Conservation (phyloP, 2,888 invertebrate genomes). For the Torymus tubicola region DNA sequence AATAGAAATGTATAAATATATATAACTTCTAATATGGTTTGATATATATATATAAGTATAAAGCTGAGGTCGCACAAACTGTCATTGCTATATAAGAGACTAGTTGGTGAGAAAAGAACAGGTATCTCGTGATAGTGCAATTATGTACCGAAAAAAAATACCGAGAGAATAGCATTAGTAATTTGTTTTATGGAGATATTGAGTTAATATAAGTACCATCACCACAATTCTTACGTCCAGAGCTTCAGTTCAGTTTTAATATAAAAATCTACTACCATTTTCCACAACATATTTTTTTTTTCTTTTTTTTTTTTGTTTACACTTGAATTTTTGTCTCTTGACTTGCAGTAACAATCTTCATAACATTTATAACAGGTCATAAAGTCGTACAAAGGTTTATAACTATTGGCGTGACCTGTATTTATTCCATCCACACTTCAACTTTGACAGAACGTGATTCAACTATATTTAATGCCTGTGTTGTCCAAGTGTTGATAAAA, state of each 20-base stretch:
- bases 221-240: slow-evolving; percentile 70
- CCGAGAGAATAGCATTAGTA: slow-evolving; percentile 74
- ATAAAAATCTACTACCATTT: slow-evolving; percentile 22
- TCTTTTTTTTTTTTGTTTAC: neutral
- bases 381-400: no score
- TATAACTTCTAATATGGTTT: slow-evolving; percentile 32
- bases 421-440: slow-evolving; percentile 18
- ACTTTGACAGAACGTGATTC: neutral
- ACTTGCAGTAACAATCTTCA: slow-evolving; percentile 54
- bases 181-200: slow-evolving; percentile 66
- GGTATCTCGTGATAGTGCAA: slow-evolving; percentile 59
- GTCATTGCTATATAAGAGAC: slow-evolving; percentile 38
- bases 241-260: slow-evolving; percentile 49
- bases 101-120: slow-evolving; percentile 55
- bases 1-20: no score
- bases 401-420: neutral
- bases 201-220: slow-evolving; percentile 72
- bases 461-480: neutral
- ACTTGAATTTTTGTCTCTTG: slow-evolving; percentile 50
- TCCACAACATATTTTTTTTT: neutral
- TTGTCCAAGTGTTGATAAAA: slow-evolving; percentile 5
- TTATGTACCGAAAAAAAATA: slow-evolving; percentile 70
- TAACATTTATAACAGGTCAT: slow-evolving; percentile 27
- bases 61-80: slow-evolving; percentile 48
- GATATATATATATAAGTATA: slow-evolving; percentile 30